Evolutionary conservation across 2,113 vertebrate species (phyloP).

Genomic region (Microcebus ravelobensis): DNA sequence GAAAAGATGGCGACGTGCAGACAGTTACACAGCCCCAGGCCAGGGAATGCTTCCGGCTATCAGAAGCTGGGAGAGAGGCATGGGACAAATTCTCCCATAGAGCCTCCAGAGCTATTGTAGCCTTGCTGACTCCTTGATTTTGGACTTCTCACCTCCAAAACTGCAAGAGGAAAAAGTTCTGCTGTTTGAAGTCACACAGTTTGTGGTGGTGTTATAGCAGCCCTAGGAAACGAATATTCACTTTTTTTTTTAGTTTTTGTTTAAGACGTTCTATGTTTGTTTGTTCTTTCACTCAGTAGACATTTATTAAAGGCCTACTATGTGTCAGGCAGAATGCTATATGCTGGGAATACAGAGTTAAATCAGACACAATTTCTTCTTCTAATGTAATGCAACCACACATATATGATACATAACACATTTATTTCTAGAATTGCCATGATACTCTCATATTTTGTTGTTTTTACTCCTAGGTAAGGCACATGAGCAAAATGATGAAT

Average conservation of each 20-base stretch:
- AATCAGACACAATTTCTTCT: neutral
- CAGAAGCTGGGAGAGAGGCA: neutral
- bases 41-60: neutral
- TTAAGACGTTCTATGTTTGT: neutral
- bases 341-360: neutral
- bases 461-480: neutral
- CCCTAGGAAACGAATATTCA: neutral
- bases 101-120: neutral
- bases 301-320: neutral
- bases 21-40: neutral
- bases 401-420: neutral
- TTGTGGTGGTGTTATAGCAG: neutral
- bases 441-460: neutral
- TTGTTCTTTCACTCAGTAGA: neutral
- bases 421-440: neutral
- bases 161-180: neutral
- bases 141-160: neutral
- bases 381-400: neutral
- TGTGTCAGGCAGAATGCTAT: neutral
- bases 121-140: neutral
- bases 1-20: neutral
- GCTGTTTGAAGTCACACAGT: neutral
- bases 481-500: neutral
- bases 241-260: neutral
- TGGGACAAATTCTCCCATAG: neutral